phyloP scores from a whole-genome alignment of 2,113 vertebrate genomes.

The Protobothrops mucrosquamatus region DNA sequence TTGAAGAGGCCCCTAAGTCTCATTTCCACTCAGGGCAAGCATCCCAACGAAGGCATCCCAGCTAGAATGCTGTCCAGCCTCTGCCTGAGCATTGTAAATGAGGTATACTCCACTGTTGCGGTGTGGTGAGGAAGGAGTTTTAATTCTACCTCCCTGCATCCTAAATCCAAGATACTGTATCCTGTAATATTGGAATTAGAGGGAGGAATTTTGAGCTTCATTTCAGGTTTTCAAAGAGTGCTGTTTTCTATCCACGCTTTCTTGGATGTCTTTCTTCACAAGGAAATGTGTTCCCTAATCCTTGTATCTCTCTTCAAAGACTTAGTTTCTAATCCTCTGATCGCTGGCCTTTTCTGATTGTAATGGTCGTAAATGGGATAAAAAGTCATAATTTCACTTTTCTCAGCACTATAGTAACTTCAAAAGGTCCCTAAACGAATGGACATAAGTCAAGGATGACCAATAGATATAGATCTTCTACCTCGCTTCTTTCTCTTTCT shows the following conservation, averaged over 20 bases:
- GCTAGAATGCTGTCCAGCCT: not conserved
- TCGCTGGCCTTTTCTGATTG: not conserved
- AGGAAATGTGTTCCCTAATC: not conserved
- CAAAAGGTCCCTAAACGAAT: too few relatives aligned
- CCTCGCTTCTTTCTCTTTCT: not conserved
- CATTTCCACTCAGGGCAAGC: not conserved
- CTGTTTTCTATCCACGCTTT: not conserved
- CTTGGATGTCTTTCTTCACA: not conserved
- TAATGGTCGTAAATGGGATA: too few relatives aligned
- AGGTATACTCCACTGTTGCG: not conserved
- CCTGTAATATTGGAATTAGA: not conserved
- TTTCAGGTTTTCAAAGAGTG: not conserved
- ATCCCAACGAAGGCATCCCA: not conserved
- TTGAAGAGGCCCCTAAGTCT: not conserved
- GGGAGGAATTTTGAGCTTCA: not conserved
- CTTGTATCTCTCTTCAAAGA: not conserved
- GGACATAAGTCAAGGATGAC: not conserved
- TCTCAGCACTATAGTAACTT: too few relatives aligned
- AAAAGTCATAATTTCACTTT: too few relatives aligned
- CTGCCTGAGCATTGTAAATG: not conserved
- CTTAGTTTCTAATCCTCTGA: not conserved
- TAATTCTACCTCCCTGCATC: not conserved
- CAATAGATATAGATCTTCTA: not conserved
- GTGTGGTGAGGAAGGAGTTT: not conserved
- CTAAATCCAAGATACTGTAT: not conserved